phyloP scores from a whole-genome alignment of 2,113 vertebrate genomes.

The Melospiza melodia region DNA sequence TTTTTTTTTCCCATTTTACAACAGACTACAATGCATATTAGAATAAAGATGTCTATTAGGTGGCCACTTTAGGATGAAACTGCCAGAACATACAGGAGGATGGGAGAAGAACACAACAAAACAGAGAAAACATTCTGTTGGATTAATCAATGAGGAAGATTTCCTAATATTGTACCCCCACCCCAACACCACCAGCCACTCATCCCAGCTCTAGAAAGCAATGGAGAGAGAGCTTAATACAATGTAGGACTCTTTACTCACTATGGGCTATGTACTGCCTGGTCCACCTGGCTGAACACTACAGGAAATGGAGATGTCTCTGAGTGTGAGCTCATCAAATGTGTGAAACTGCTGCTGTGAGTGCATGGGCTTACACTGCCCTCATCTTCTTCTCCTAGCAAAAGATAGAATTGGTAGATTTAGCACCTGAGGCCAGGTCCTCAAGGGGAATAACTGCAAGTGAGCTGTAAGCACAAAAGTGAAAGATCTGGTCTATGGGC shows the following conservation, averaged over 20 bases:
- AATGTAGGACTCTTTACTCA: neutral
- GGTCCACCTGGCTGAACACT: constrained; percentile 21
- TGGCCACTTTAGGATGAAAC: neutral
- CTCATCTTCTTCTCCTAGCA: constrained; percentile 19
- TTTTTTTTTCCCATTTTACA: neutral
- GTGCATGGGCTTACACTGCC: neutral
- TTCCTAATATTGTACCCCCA: neutral
- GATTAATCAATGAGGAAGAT: neutral
- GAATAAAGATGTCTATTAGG: neutral
- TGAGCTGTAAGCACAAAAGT: neutral
- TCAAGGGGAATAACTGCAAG: neutral
- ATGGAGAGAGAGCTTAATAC: neutral
- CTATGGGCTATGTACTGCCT: neutral
- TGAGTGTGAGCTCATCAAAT: constrained; percentile 29
- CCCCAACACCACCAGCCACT: neutral
- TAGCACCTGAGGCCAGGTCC: neutral
- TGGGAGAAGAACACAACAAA: neutral
- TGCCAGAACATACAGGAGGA: neutral
- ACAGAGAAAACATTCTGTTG: neutral
- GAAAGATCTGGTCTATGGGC: neutral
- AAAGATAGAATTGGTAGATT: neutral
- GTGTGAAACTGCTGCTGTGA: constrained; percentile 39
- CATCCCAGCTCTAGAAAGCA: neutral
- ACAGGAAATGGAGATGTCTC: neutral
- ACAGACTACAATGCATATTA: neutral